These are phyloP conservation scores for Drosophila tropicalis DNA, from an alignment of 1,140 invertebrate genomes.

Conservation along the genomic window DNA sequence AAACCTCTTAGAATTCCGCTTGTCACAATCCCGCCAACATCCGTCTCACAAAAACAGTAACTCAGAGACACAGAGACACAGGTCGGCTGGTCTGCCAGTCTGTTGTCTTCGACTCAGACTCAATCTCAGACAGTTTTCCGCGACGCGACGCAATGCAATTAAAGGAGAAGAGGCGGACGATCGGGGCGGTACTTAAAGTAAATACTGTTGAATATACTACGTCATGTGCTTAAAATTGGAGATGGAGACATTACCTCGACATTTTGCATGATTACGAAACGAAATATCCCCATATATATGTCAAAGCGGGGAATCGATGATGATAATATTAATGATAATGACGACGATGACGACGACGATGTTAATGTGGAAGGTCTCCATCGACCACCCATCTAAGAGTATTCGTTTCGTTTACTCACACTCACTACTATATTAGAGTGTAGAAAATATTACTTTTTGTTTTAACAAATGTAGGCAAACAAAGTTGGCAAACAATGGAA, in stretches of 20 bases:
- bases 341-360: background rate
- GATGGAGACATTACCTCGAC: constrained; percentile 51
- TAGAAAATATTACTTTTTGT: constrained; percentile 12
- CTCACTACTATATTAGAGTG: background rate
- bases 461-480: constrained; percentile 35
- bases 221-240: constrained; percentile 59
- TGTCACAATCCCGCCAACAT: constrained; percentile 62
- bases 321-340: background rate
- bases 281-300: constrained; percentile 22
- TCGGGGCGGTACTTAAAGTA: constrained; percentile 18
- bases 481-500: constrained; percentile 40
- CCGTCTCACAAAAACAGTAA: constrained; percentile 50
- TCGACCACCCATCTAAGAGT: background rate
- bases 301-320: constrained; percentile 29
- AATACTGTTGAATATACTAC: constrained; percentile 26
- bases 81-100: constrained; percentile 25
- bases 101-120: constrained; percentile 25
- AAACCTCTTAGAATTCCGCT: constrained; percentile 63
- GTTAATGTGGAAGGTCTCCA: background rate
- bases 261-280: constrained; percentile 39
- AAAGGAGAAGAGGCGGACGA: background rate
- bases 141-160: constrained; percentile 38
- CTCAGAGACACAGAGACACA: constrained; percentile 34
- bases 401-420: background rate
- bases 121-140: constrained; percentile 55